Base-by-base conservation (phyloP, 2,113 vertebrate species). In the Baryphthengus martii region DNA sequence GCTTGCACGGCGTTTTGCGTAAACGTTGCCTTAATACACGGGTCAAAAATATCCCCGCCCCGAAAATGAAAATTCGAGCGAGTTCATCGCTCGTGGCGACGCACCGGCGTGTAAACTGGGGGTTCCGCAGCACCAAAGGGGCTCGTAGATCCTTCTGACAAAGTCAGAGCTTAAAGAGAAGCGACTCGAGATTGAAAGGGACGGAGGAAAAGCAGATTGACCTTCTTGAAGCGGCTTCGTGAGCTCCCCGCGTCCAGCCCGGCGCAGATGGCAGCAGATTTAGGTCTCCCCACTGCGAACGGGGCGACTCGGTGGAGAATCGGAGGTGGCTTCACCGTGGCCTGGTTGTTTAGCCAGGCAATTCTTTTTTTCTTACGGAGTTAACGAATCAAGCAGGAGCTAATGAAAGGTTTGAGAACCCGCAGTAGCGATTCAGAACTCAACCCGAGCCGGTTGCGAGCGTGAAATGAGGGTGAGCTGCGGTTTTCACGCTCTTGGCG, bases 151-250 rank as follows among this genome's bases (percentile, higher is more conserved):
- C 47, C 0, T 67, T 23, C 18, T 3, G 44, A 35, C 66, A 83
- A 93, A 76, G 73, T 45, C 7, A 0, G 31, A 76, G 71, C 75
- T 88, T 8, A 4, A 52, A 33, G 33, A 82, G 52, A 31, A 75
- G 37, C 2, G 4, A 35, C 39, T 17, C 2, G 9, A 47, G 58
- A 47, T 39, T 29, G 2, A 72, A 71, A 11, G 4, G 0, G 3
- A 1, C 0, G 0, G 19, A 45, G 14, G 37, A 29, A 56, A 56
- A 50, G 28, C 0, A 20, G n/a, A 37, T 74, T 83, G 42, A 0
- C 0, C 2, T 7, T 35, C 52, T 40, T 52, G 23, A n/a, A 9
- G 13, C 7, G 13, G 29, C 58, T 62, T 33, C 9, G 6, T 4
- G 39, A 42, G 19, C 10, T 67, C 21, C 6, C 19, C 24, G 2